Percentiles rank a stretch among this genome's conserved stretches.
Conservation (phyloP, 1,140 invertebrate species). For the Zaprionus camerounensis region DNA sequence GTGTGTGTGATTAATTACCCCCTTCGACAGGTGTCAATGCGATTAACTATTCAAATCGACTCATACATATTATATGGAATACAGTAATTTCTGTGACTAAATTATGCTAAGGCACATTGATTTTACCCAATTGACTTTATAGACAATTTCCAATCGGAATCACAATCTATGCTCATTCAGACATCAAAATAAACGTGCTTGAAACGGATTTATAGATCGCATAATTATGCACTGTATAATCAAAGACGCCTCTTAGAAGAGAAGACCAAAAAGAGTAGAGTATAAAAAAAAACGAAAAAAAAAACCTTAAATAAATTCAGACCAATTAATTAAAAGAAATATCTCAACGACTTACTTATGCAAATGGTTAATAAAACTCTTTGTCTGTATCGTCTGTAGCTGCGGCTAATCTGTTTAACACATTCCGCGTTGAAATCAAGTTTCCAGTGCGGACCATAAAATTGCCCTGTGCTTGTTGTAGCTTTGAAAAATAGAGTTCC, state of each 20-base stretch:
- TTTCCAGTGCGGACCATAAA: slow-evolving; percentile 49
- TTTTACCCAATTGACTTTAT: background rate
- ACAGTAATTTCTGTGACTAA: background rate
- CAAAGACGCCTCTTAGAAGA: slow-evolving; percentile 31
- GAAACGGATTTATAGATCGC: slow-evolving; percentile 25
- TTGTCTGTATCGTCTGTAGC: slow-evolving; percentile 42
- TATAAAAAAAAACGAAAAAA: slow-evolving; percentile 1
- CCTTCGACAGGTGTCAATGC: background rate
- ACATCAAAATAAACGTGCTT: slow-evolving; percentile 23
- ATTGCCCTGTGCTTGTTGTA: slow-evolving; percentile 23
- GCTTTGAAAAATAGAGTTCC: slow-evolving; percentile 43
- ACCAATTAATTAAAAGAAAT: slow-evolving; percentile 68
- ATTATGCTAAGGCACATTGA: background rate
- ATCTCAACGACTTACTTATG: slow-evolving; percentile 65
- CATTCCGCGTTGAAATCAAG: slow-evolving; percentile 48
- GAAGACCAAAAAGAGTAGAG: background rate
- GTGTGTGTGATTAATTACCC: slow-evolving; percentile 21
- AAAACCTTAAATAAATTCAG: slow-evolving; percentile 62
- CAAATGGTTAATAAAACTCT: slow-evolving; percentile 69
- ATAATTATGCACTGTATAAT: slow-evolving; percentile 64
- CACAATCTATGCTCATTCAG: slow-evolving; percentile 12
- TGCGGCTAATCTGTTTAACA: slow-evolving; percentile 65
- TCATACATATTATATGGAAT: background rate
- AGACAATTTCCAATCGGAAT: slow-evolving; percentile 4
- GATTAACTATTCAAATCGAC: slow-evolving; percentile 20